Percentiles rank a stretch among this genome's conserved stretches.
Conservation (phyloP, 2,888 invertebrate species). For the Eustalomyia histrio region DNA sequence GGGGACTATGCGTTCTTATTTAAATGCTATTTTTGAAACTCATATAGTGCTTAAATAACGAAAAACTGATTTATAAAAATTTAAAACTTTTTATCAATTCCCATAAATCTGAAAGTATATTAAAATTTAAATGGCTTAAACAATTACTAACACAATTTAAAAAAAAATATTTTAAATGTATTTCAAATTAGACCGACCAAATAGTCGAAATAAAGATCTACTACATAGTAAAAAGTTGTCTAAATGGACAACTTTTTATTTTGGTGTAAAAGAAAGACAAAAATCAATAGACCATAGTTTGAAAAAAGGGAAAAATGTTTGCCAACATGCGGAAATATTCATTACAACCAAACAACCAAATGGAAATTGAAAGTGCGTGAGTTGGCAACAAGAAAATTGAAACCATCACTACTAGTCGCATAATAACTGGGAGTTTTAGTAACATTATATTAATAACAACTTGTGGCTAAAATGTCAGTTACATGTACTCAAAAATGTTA, state of each 20-base stretch:
- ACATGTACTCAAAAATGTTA: background rate
- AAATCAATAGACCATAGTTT: constrained; percentile 11
- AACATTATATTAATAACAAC: background rate
- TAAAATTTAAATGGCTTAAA: background rate
- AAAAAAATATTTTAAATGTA: constrained; percentile 29
- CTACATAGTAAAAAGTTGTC: constrained; percentile 22
- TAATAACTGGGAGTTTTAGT: background rate
- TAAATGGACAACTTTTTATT: constrained; percentile 11
- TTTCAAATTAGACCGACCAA: constrained; percentile 33
- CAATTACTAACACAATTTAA: background rate
- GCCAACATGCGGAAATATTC: constrained; percentile 63
- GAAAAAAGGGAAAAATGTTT: constrained; percentile 57
- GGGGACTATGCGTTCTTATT: too few relatives aligned
- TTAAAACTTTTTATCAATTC: background rate
- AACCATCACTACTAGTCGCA: background rate
- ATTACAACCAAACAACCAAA: constrained; percentile 44
- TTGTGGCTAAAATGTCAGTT: constrained; percentile 18
- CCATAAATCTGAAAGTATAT: background rate
- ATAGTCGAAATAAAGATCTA: constrained; percentile 37
- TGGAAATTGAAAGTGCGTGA: constrained; percentile 34
- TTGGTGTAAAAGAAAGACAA: background rate
- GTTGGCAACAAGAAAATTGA: background rate
- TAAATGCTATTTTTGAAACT: too few relatives aligned
- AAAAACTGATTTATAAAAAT: too few relatives aligned
- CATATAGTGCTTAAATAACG: too few relatives aligned